Evolutionary conservation across 1,140 invertebrate species (phyloP).

Genomic region (Venturia canescens): DNA sequence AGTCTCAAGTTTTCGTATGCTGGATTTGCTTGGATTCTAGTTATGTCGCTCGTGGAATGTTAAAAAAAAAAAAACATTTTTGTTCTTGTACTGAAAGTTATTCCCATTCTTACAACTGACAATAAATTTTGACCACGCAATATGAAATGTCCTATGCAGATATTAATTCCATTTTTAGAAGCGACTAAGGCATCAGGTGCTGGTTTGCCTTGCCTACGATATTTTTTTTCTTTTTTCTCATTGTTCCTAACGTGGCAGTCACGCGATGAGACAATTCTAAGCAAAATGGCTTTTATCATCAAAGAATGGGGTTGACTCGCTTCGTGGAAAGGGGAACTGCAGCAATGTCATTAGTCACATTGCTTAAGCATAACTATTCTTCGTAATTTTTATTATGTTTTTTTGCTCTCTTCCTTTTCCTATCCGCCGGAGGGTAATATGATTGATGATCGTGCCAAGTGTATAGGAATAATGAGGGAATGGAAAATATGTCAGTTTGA

Average conservation of each 20-base stretch:
- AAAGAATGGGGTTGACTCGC: slow-evolving; percentile 6
- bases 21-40: no score
- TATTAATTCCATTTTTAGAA: neutral
- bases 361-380: slow-evolving; percentile 31
- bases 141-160: neutral
- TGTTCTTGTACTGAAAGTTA: no score
- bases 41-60: no score
- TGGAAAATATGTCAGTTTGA: slow-evolving; percentile 41
- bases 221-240: no score
- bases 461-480: slow-evolving; percentile 28
- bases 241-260: neutral
- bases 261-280: slow-evolving; percentile 44
- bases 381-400: slow-evolving; percentile 23
- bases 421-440: slow-evolving; percentile 16
- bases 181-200: slow-evolving; percentile 28
- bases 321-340: neutral
- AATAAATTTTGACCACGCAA: neutral
- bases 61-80: no score
- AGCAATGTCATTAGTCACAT: slow-evolving; percentile 40
- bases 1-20: no score
- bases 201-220: slow-evolving; percentile 23
- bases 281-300: slow-evolving; percentile 38
- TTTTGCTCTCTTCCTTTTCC: neutral
- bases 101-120: no score
- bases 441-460: slow-evolving; percentile 37